Evolutionary conservation across 1,140 invertebrate genomes (phyloP), one percentile per base, ranked within the genome.

Genomic region (Drosophila tropicalis): DNA sequence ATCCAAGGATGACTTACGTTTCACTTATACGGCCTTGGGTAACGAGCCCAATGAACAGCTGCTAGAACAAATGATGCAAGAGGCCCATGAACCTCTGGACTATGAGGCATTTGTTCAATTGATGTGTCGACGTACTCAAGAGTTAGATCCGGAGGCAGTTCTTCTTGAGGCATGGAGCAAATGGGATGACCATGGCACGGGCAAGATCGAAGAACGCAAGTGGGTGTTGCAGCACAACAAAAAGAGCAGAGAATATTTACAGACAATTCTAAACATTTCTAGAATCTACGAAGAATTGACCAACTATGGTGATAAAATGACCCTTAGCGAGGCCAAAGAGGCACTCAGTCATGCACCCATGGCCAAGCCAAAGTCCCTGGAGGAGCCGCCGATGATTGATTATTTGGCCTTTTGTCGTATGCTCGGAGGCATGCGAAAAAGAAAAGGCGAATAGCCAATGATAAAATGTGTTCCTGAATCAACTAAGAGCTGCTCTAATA

Each of bases 271-370:
- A 1, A 0, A 29, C 34, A 40, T 54, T 25, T 72, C 13, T 51
- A 95, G 94, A 83, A 93, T 95, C 61, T 93, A 93, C 56, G 93
- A 94, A 67, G 94, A 95, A 73, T 82, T 95, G 13, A 94, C 94
- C 92, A 93, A 93, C 7, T 93, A 93, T 77, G 94, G 94, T 32
- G 94, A 95, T 75, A 93, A 93, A 80, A 94, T 95, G 75, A 93
- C 93, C 9, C 89, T 92, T 34, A 93, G 93, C 67, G 94, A 95
- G 90, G 94, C 94, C 13, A 93, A 94, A 58, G 93, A 93, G 67
- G 94, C 94, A 2, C 90, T 95, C n/a, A 94, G 94, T 72, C 94
- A 95, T 77, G 94, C 94, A 3, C 94, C 94, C 1, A 92, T 93
- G 56, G 85, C 93, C 15, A 92, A 94, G 60, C 93, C 93, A 60